A percentile compares a stretch with the other conserved stretches of the same genome.
These are phyloP conservation scores for Cydia fagiglandana DNA, from an alignment of 1,140 invertebrate species.

Conservation along the genomic window DNA sequence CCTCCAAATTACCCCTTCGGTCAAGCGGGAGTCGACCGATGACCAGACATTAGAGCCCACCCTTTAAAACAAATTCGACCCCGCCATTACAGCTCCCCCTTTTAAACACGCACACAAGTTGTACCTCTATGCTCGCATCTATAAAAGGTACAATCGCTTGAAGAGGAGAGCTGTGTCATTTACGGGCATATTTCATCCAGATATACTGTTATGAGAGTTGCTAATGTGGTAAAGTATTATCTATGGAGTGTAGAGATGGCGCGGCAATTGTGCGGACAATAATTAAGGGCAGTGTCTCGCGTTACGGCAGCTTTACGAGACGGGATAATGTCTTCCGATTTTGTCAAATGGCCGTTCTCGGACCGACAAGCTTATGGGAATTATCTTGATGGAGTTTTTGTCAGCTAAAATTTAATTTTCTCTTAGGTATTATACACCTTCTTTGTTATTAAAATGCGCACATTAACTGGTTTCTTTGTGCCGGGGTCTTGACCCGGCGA, in stretches of 20 bases:
- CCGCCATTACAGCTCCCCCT: conserved; percentile 34
- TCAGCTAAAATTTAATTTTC: conserved; percentile 5
- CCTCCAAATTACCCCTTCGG: conserved; percentile 75
- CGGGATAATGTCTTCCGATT: conserved; percentile 61
- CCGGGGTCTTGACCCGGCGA: neutral
- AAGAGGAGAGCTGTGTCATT: conserved; percentile 34
- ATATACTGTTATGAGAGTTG: conserved; percentile 69
- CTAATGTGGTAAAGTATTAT: conserved; percentile 64
- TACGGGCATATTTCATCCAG: conserved; percentile 65
- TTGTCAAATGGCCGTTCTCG: conserved; percentile 48
- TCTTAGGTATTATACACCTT: neutral
- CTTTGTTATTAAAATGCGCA: conserved; percentile 11
- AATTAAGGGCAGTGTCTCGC: conserved; percentile 58
- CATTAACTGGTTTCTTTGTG: conserved; percentile 16
- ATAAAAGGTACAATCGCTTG: conserved; percentile 33
- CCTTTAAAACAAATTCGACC: conserved; percentile 65
- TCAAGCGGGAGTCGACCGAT: conserved; percentile 64
- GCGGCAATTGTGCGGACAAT: conserved; percentile 66
- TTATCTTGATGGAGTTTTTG: conserved; percentile 32
- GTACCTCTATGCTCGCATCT: conserved; percentile 48
- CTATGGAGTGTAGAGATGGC: conserved; percentile 54
- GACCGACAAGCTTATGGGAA: conserved; percentile 23
- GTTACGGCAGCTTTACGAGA: conserved; percentile 53
- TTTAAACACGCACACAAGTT: conserved; percentile 40
- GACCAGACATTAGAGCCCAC: conserved; percentile 71